A percentile compares a stretch with the other conserved stretches of the same genome.
Conservation (phyloP, 2,888 invertebrate genomes). For the Proisotoma minuta region DNA sequence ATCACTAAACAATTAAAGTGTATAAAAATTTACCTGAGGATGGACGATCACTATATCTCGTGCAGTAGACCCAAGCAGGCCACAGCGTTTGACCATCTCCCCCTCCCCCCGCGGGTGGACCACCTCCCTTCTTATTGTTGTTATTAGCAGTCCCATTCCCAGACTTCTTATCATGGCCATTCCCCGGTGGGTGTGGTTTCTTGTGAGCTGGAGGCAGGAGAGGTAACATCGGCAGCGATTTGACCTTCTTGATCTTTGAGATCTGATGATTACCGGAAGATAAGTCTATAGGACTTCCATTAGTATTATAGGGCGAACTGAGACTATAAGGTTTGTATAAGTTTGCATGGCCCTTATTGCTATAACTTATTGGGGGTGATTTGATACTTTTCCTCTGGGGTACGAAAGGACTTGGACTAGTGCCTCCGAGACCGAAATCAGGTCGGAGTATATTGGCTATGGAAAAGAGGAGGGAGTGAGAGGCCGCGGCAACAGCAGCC, state of each 20-base stretch:
- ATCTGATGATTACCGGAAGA: too few relatives aligned
- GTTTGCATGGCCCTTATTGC: background rate
- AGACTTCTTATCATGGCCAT: too few relatives aligned
- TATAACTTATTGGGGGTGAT: constrained; percentile 10
- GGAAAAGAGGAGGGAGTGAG: constrained; percentile 62
- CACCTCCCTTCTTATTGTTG: background rate
- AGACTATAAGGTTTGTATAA: background rate
- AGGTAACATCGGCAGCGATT: too few relatives aligned
- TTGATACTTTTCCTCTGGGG: constrained; percentile 16
- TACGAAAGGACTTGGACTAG: constrained; percentile 50
- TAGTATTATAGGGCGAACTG: too few relatives aligned
- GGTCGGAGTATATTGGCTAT: constrained; percentile 72
- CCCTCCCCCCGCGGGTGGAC: constrained; percentile 38
- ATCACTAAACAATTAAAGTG: too few relatives aligned
- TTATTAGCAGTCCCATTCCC: too few relatives aligned
- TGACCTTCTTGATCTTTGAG: too few relatives aligned
- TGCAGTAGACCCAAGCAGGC: constrained; percentile 61
- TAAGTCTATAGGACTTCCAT: too few relatives aligned
- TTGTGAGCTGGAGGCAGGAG: too few relatives aligned
- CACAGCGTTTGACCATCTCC: constrained; percentile 31
- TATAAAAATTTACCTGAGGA: constrained; percentile 57
- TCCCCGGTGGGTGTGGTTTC: too few relatives aligned
- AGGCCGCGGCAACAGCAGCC: background rate
- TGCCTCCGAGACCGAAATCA: constrained; percentile 66
- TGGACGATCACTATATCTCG: constrained; percentile 58